Base-by-base conservation (phyloP, 2,888 invertebrate species). In the Cyclophora punctaria region DNA sequence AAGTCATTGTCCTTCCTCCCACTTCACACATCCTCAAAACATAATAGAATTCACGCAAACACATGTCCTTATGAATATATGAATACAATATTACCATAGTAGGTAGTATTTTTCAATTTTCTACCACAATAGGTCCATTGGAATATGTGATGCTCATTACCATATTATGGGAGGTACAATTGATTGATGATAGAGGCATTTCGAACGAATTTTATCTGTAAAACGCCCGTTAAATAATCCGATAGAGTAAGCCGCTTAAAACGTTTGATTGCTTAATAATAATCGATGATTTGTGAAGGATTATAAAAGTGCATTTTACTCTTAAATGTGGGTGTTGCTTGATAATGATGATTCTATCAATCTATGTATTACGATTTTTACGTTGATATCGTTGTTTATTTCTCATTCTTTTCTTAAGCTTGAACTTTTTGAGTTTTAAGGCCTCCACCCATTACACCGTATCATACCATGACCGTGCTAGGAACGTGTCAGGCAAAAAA, bases 81-180 rank as follows among this genome's bases (percentile, higher is more conserved):
- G 83, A 84, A 83, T 83, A 58, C 60, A 63, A 68, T 75, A 79
- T 75, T 70, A 71, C 70, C 69, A 48, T 46, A 53, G 65, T 37
- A 37, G 37, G 37, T 71, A 78, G 74, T 83, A 83, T 81, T 80
- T 85, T 86, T 84, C 83, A 83, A 86, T 86, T 86, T 86, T 84
- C 85, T 80, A 75, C 75, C 69, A 84, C 82, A 85, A 82, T 81
- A 79, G 80, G 59, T 70, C 58, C 61, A 66, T 50, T 70, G 80
- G 76, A 81, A 46, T 48, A 47, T 49, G 47, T 44, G 44, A 46
- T 46, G 49, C 49, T 52, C 48, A 51, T 51, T 48, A 55, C 45
- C 48, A 49, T 54, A 56, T 48, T 50, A 51, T 56, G 50, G 48
- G 48, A 54, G 55, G 48, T 53, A 52, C 51, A 49, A 53, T 56